Conservation (phyloP, 1,140 invertebrate genomes). For the Anadara kagoshimensis region DNA sequence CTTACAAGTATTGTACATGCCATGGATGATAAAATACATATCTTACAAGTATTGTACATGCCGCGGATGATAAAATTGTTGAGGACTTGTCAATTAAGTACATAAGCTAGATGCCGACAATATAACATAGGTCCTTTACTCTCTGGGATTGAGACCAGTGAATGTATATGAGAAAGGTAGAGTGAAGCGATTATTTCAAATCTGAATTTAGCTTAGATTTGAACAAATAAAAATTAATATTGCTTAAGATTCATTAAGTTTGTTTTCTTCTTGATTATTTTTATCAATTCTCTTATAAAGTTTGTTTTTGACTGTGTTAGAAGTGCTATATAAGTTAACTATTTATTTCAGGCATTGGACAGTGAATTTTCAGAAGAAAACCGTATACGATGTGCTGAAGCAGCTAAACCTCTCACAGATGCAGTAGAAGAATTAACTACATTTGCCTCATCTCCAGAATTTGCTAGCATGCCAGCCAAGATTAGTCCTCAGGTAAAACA, state of each 20-base stretch:
- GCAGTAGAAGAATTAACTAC: slow-evolving; percentile 94
- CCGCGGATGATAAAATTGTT: too few relatives aligned
- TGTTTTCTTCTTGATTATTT: too few relatives aligned
- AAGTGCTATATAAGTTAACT: slow-evolving; percentile 18
- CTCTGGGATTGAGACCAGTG: too few relatives aligned
- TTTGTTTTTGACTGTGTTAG: not conserved
- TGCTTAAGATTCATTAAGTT: too few relatives aligned
- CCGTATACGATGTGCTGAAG: slow-evolving; percentile 83
- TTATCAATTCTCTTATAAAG: not conserved
- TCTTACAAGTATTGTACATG: not conserved
- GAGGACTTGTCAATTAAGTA: not conserved
- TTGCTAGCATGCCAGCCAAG: slow-evolving; percentile 91
- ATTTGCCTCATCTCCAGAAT: slow-evolving; percentile 95
- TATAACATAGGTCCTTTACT: too few relatives aligned
- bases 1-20: not conserved
- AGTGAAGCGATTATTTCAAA: too few relatives aligned
- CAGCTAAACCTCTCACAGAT: slow-evolving; percentile 90
- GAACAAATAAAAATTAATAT: too few relatives aligned
- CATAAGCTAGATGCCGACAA: too few relatives aligned
- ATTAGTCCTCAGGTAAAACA: slow-evolving; percentile 82
- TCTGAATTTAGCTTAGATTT: too few relatives aligned
- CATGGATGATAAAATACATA: slow-evolving; percentile 64
- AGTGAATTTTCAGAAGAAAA: slow-evolving; percentile 85
- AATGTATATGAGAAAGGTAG: too few relatives aligned
- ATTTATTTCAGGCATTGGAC: slow-evolving; percentile 80